Base-by-base conservation (phyloP, 2,113 vertebrate genomes). In the Chaetura pelagica region DNA sequence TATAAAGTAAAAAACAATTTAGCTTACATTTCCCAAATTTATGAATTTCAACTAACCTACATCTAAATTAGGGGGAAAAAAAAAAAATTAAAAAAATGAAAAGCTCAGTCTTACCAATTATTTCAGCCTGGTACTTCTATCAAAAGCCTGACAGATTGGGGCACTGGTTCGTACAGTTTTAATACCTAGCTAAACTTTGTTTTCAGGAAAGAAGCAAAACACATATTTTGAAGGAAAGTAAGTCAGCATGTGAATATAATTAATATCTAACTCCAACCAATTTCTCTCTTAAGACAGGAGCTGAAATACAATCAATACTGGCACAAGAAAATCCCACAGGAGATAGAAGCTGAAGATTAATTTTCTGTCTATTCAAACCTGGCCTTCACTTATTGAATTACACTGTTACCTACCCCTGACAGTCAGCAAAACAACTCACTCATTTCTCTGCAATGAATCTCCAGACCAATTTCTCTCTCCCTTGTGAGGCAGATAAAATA, bases 281-380 rank as follows among this genome's bases (percentile, higher is more conserved):
- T 95, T 95, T 94, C 23, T 96, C 90, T 97, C 93, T 72, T 38
- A 55, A 96, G 81, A 67, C 78, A 95, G 75, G 4, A 95, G 80
- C 54, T 89, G 85, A 96, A 96, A 96, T 94, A 22, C 66, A 97
- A 98, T 98, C 97, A 97, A 97, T 97, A 97, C 89, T 83, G 74
- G 93, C 90, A 96, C 26, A 68, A 44, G 59, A 94, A 96, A 96
- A 84, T 95, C 95, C 91, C 93, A 93, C 26, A 74, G 85, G 96
- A 97, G 35, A 96, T 7, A 67, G 55, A 85, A 54, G 67, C 59
- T 82, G 84, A 96, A 97, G 84, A 98, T 98, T 97, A 95, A 97
- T 97, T 97, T 98, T 97, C 89, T 87, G 88, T 92, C 96, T 95
- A 88, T 96, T 97, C 73, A 87, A 97, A 97, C 82, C 68, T 80